Percentiles rank a stretch among this genome's conserved stretches.
phyloP scores from a whole-genome alignment of 2,113 vertebrate species.

The Marcusenius ussheri region DNA sequence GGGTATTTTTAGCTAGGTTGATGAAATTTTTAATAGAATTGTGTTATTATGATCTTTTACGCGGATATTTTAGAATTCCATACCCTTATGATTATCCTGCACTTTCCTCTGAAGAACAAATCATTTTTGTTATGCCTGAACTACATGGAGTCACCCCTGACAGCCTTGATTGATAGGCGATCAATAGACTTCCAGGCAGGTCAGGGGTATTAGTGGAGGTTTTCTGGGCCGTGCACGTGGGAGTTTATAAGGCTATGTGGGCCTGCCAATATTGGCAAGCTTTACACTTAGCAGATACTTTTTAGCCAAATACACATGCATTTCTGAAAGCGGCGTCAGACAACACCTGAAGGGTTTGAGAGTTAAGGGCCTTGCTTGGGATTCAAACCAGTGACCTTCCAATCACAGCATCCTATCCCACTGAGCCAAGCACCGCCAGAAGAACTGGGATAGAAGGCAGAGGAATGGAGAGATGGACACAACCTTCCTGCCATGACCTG shows the following conservation, averaged over 20 bases:
- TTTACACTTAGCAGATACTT: neutral
- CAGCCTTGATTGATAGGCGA: conserved; percentile 18
- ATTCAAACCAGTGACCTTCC: neutral
- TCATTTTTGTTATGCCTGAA: conserved; percentile 6
- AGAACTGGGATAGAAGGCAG: neutral
- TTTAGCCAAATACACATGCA: neutral
- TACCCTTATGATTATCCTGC: neutral
- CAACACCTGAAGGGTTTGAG: neutral
- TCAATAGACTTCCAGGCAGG: conserved; percentile 9
- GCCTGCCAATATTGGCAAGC: neutral
- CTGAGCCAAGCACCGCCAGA: neutral
- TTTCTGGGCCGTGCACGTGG: neutral
- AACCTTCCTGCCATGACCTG: neutral
- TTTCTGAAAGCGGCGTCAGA: neutral
- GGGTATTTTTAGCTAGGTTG: neutral
- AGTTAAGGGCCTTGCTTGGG: neutral
- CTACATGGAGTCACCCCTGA: neutral
- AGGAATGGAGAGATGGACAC: neutral
- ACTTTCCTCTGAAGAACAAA: neutral
- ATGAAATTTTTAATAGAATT: neutral
- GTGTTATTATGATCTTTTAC: neutral
- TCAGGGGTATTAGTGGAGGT: conserved; percentile 4
- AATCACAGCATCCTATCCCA: neutral
- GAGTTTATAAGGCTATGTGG: neutral
- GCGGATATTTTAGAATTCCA: neutral